Percentiles rank a stretch among this genome's conserved stretches.
Evolutionary conservation across 2,797 vertebrate genomes (phyloP).

Genomic region (Pseudotriccus pelzelni): DNA sequence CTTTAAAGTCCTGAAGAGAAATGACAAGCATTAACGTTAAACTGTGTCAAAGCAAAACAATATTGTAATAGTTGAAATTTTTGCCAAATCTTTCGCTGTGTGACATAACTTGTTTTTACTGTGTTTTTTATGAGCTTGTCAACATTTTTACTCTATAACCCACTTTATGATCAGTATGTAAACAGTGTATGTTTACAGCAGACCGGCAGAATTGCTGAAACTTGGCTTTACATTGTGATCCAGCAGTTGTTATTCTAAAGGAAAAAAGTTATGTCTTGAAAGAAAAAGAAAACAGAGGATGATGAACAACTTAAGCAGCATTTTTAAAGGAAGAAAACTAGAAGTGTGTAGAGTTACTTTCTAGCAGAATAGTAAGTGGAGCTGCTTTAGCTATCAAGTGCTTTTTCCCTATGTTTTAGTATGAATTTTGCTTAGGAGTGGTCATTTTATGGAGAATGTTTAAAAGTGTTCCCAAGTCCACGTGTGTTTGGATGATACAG

Average conservation of each 20-base stretch:
- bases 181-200: neutral
- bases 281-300: slow-evolving; percentile 4
- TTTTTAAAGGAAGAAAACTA: slow-evolving; percentile 5
- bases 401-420: neutral
- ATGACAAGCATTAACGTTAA: neutral
- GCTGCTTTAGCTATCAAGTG: neutral
- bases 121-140: neutral
- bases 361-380: neutral
- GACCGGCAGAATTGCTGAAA: neutral
- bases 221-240: neutral
- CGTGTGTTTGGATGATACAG: neutral
- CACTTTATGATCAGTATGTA: neutral
- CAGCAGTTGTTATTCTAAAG: neutral
- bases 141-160: neutral
- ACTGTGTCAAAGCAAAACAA: neutral
- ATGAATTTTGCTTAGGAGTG: neutral
- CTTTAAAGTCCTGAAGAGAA: neutral
- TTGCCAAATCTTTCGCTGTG: neutral
- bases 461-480: neutral
- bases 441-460: neutral
- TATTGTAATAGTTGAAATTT: neutral
- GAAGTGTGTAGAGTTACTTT: neutral
- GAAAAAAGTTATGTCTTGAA: slow-evolving; percentile 5
- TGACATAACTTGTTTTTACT: neutral
- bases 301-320: neutral